Evolutionary conservation across 2,113 vertebrate genomes (phyloP).

Genomic region (Irena cyanogastra): DNA sequence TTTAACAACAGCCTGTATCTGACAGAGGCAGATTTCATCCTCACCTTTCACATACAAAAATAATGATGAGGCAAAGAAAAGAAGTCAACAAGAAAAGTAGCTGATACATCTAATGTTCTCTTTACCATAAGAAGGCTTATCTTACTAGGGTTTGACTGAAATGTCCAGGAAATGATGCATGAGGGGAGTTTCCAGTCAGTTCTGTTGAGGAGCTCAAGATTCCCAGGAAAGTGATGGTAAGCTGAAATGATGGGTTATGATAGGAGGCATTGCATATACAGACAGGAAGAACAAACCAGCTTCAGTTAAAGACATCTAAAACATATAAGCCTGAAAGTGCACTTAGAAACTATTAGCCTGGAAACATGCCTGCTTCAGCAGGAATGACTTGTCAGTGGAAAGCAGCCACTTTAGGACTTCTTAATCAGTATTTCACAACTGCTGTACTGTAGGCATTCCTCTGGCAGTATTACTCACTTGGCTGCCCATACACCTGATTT

Average conservation of each 20-base stretch:
- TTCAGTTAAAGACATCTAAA: neutral
- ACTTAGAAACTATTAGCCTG: neutral
- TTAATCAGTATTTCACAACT: constrained; percentile 4
- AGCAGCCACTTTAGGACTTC: neutral
- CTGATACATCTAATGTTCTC: neutral
- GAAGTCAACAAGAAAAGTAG: neutral
- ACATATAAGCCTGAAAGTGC: neutral
- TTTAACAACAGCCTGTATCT: neutral
- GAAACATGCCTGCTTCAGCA: neutral
- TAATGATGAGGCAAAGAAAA: neutral
- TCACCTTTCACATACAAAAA: neutral
- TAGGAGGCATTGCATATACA: neutral
- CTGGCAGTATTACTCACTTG: neutral
- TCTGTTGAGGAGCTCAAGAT: neutral
- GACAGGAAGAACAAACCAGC: neutral
- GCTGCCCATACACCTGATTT: neutral
- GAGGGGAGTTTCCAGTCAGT: neutral
- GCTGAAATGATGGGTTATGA: neutral
- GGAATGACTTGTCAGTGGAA: neutral
- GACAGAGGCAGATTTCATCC: neutral
- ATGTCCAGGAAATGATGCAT: neutral
- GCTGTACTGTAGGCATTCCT: neutral
- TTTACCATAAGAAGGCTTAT: neutral
- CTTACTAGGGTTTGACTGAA: constrained; percentile 1
- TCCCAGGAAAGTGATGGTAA: neutral